Conservation (phyloP, 23 tunicate species). For the Trididemnum miniatum region DNA sequence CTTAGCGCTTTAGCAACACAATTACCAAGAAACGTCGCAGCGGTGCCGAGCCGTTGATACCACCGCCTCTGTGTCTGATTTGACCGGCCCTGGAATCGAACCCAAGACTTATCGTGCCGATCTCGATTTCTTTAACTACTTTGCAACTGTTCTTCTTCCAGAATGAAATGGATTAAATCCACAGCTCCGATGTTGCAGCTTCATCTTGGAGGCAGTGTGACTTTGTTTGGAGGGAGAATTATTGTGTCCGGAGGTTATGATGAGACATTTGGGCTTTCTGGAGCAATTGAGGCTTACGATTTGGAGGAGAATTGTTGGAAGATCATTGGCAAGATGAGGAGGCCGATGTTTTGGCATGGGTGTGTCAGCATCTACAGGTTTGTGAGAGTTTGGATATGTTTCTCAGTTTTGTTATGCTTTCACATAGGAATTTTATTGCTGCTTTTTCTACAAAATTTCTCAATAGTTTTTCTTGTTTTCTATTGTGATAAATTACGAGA, state of each 20-base stretch:
- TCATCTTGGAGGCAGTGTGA: constrained; percentile 88
- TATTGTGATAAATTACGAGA: too few relatives aligned
- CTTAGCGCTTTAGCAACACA: too few relatives aligned
- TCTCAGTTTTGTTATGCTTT: too few relatives aligned
- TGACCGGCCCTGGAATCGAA: too few relatives aligned
- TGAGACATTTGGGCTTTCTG: constrained; percentile 68
- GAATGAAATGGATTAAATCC: constrained; percentile 43
- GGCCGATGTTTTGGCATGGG: constrained; percentile 95
- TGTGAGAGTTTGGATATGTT: too few relatives aligned
- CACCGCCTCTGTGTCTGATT: too few relatives aligned
- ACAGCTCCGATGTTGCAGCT: constrained; percentile 77
- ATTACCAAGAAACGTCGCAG: too few relatives aligned
- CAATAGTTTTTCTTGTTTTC: too few relatives aligned
- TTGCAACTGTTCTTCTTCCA: not conserved
- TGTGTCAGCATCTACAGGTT: constrained; percentile 94
- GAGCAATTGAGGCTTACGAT: constrained; percentile 73
- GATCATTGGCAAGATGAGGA: constrained; percentile 61
- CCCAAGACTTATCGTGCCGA: too few relatives aligned
- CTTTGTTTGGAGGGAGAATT: constrained; percentile 62
- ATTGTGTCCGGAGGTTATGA: constrained; percentile 96
- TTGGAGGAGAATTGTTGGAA: constrained; percentile 58
- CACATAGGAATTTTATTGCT: too few relatives aligned
- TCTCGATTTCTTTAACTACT: not conserved
- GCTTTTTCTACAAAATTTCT: too few relatives aligned
- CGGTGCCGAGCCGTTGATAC: too few relatives aligned